Conservation (phyloP, 1,140 invertebrate genomes). For the Acarapis woodi region DNA sequence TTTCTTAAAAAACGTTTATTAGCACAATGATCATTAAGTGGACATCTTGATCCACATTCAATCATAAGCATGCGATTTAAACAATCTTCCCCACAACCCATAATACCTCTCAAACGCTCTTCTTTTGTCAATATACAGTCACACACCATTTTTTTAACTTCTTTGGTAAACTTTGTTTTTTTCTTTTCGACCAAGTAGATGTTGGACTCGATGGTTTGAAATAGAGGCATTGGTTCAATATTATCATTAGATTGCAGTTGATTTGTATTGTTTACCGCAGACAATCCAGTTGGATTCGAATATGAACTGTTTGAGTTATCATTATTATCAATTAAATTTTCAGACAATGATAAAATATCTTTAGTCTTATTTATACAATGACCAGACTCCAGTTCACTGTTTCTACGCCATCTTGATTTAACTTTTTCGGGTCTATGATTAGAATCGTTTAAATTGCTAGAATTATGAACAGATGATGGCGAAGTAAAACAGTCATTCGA, state of each 20-base stretch:
- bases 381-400: conserved; percentile 36
- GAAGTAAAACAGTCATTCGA: neutral
- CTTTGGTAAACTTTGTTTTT: too few species aligned
- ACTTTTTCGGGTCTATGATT: conserved; percentile 41
- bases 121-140: conserved; percentile 72
- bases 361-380: conserved; percentile 7
- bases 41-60: neutral
- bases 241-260: neutral
- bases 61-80: neutral
- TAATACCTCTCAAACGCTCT: conserved; percentile 25
- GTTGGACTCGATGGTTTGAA: conserved; percentile 38
- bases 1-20: neutral
- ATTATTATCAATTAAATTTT: too few species aligned
- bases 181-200: conserved; percentile 29
- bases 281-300: neutral
- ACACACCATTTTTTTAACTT: conserved; percentile 73
- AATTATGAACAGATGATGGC: neutral
- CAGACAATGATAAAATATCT: neutral
- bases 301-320: neutral
- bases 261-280: neutral
- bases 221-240: conserved; percentile 9
- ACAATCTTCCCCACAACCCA: neutral
- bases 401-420: conserved; percentile 49
- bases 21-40: neutral
- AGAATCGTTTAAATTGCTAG: neutral